phyloP scores from a whole-genome alignment of 2,113 vertebrate species.

The Pogona vitticeps region DNA sequence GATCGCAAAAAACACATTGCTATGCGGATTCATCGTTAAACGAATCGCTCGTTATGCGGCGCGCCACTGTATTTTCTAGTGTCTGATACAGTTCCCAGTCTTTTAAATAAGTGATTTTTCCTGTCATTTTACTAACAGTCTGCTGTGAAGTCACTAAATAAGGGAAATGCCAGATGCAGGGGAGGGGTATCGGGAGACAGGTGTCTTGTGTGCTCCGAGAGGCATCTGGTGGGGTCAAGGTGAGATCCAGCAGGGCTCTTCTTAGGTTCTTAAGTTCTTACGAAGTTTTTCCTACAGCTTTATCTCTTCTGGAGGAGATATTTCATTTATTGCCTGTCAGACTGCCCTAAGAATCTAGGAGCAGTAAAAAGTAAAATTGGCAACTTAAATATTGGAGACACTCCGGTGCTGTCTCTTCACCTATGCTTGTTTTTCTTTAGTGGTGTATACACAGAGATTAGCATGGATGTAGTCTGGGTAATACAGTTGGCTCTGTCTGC shows the following conservation, averaged over 20 bases:
- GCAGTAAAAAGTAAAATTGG: not conserved
- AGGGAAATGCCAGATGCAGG: too few species aligned
- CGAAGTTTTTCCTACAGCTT: too few species aligned
- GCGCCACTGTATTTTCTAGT: too few species aligned
- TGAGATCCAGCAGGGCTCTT: too few species aligned
- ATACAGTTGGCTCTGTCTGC: slow-evolving; percentile 1
- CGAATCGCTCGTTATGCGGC: too few species aligned
- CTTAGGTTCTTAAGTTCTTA: too few species aligned
- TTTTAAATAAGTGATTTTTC: not conserved
- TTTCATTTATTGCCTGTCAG: not conserved
- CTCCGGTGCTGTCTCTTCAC: not conserved
- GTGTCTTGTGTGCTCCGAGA: too few species aligned
- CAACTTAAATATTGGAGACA: not conserved
- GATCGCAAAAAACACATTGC: too few species aligned
- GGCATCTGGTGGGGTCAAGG: too few species aligned
- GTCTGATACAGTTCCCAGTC: not conserved
- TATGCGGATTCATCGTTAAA: too few species aligned
- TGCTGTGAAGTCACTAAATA: too few species aligned
- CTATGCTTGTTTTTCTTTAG: not conserved
- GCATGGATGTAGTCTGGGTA: not conserved
- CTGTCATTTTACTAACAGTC: not conserved
- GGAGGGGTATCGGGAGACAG: too few species aligned
- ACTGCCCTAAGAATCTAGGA: not conserved
- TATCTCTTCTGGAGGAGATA: not conserved
- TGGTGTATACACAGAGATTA: not conserved